Percentiles rank a stretch among this genome's conserved stretches.
These are phyloP conservation scores for Lithobates pipiens DNA, from an alignment of 2,797 vertebrate species.

Conservation along the genomic window DNA sequence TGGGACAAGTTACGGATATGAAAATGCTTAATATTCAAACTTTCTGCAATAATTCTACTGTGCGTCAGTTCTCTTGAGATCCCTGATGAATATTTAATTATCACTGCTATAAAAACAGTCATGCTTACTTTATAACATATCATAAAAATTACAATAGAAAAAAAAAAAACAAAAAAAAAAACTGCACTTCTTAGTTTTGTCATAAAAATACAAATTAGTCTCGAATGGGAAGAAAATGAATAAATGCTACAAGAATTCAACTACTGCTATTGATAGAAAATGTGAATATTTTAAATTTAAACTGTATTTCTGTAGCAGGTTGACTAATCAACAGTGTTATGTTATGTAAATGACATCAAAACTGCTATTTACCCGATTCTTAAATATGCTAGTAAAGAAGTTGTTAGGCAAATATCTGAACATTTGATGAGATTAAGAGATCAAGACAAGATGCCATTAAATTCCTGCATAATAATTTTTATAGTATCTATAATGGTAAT, in stretches of 20 bases:
- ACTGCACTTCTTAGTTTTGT: slow-evolving; percentile 2
- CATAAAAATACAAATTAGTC: slow-evolving; percentile 35
- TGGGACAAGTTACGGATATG: neutral
- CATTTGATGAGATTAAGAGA: neutral
- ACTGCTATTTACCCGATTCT: slow-evolving; percentile 10
- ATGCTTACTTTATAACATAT: slow-evolving; percentile 39
- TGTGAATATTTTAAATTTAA: neutral
- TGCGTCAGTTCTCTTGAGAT: slow-evolving; percentile 25
- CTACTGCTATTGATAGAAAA: neutral
- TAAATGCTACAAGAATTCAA: slow-evolving; percentile 28
- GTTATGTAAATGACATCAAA: slow-evolving; percentile 30
- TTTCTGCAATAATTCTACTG: slow-evolving; percentile 15
- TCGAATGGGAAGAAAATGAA: slow-evolving; percentile 40
- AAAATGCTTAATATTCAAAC: slow-evolving; percentile 15
- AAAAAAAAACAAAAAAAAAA: neutral
- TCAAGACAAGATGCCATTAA: neutral
- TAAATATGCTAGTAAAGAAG: neutral
- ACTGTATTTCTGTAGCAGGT: slow-evolving; percentile 25
- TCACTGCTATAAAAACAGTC: slow-evolving; percentile 29
- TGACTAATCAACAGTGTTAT: slow-evolving; percentile 23
- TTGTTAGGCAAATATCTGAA: neutral
- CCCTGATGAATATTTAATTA: slow-evolving; percentile 36
- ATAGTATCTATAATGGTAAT: neutral
- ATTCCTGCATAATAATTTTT: neutral
- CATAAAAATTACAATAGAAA: slow-evolving; percentile 23